These are phyloP conservation scores for Andrena bucephala DNA, from an alignment of 2,888 invertebrate species.

Conservation along the genomic window DNA sequence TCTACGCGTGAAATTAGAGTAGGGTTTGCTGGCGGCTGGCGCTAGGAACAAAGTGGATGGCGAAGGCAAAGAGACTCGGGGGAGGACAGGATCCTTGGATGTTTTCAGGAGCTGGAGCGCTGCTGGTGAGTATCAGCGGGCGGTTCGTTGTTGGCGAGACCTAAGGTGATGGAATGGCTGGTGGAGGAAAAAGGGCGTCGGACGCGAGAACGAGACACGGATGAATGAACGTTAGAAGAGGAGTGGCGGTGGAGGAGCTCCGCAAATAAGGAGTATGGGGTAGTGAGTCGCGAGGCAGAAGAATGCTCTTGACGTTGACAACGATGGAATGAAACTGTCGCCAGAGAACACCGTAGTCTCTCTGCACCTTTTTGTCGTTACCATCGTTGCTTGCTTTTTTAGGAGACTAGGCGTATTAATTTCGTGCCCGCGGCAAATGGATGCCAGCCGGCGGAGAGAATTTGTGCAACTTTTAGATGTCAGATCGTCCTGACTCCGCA, in stretches of 20 bases:
- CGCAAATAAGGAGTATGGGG: conserved; percentile 70
- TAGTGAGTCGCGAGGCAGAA: conserved; percentile 74
- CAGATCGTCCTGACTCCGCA: conserved; percentile 21
- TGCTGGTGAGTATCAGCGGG: conserved; percentile 55
- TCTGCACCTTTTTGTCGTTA: conserved; percentile 49
- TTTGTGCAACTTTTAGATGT: conserved; percentile 45
- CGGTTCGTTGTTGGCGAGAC: conserved; percentile 43
- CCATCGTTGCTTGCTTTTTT: conserved; percentile 45
- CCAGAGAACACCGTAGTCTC: conserved; percentile 51
- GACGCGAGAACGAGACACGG: conserved; percentile 55
- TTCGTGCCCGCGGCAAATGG: conserved; percentile 51
- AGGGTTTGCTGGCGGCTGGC: neutral
- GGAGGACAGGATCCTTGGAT: conserved; percentile 40
- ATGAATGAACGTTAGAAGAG: conserved; percentile 60
- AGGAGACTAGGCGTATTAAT: conserved; percentile 60
- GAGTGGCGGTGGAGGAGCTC: conserved; percentile 56
- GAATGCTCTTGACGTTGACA: conserved; percentile 76
- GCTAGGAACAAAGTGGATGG: conserved; percentile 7
- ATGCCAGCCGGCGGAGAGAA: conserved; percentile 24
- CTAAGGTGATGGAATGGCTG: conserved; percentile 49
- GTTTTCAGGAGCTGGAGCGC: conserved; percentile 62
- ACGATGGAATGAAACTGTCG: conserved; percentile 76
- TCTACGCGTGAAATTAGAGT: conserved; percentile 13
- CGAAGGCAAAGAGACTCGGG: neutral
- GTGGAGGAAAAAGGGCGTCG: conserved; percentile 50